Base-by-base conservation (phyloP, 2,888 invertebrate genomes). In the Dendrolimus pini region DNA sequence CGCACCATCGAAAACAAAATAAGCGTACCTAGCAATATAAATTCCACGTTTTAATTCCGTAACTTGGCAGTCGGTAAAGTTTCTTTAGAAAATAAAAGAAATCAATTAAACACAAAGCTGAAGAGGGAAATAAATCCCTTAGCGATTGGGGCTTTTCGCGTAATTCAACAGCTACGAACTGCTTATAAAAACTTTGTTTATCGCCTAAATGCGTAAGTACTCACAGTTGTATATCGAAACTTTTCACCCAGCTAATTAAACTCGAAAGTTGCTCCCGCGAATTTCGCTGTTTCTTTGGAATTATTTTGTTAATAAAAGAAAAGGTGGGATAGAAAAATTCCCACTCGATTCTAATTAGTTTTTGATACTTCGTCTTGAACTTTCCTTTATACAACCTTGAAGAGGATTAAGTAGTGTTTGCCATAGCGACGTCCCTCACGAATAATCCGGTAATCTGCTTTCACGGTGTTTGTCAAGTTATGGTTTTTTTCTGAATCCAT, bases 191-290 rank as follows among this genome's bases (percentile, higher is more conserved):
- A 13, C 53, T 59, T 55, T 55, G 54, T 61, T 61, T 62, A 64
- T 66, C 62, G 68, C 60, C 56, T 58, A 57, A 60, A 59, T 54
- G 58, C 56, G 54, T 60, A 62, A 62, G 60, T 52, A 57, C 61
- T 30, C 6, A 30, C 30, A 30, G 30, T 30, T 58, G 63, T 68
- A 69, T 47, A 63, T 65, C 57, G 14, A 69, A 76, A 77, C 68
- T 74, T 75, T 74, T 69, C 65, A 69, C 68, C 65, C 67, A 65
- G 65, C 75, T 78, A 79, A 80, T 81, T 81, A 78, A 80, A 79
- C 74, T 79, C 71, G 63, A 64, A 71, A 72, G 67, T 78, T 74
- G 61, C 62, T 70, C 60, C 63, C 61, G 62, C 64, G 68, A 79
- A 72, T 72, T 77, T 70, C 62, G 64, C 66, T 71, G 70, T 71